Conservation (phyloP, 2,888 invertebrate species). For the Balanococcus diminutus region DNA sequence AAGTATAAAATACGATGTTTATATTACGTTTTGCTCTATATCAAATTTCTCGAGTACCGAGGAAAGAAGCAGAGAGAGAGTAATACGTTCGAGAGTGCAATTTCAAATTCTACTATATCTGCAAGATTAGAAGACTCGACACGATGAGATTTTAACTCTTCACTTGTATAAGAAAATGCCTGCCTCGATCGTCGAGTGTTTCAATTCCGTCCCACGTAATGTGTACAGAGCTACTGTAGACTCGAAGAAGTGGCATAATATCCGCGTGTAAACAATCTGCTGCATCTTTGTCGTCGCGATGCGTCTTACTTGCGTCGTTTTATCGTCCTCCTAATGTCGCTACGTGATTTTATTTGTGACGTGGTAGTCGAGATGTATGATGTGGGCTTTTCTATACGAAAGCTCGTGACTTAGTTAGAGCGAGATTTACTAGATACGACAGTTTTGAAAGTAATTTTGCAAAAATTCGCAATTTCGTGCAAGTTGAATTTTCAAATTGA, state of each 20-base stretch:
- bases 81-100: background rate
- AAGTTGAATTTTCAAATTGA: too few relatives aligned
- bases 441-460: too few relatives aligned
- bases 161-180: background rate
- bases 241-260: background rate
- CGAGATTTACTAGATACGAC: too few relatives aligned
- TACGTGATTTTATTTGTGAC: background rate
- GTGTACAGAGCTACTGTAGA: background rate
- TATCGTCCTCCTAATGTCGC: too few relatives aligned
- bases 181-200: background rate
- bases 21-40: background rate
- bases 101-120: background rate
- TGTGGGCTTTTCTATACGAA: background rate
- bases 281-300: background rate
- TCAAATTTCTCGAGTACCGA: background rate
- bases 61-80: background rate
- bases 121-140: background rate
- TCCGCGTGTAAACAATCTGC: background rate
- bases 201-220: background rate
- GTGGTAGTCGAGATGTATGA: background rate
- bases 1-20: background rate
- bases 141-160: background rate
- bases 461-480: too few relatives aligned
- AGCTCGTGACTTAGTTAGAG: too few relatives aligned
- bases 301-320: background rate